Conservation (phyloP, 1,140 invertebrate species). For the Drosophila repletoides region DNA sequence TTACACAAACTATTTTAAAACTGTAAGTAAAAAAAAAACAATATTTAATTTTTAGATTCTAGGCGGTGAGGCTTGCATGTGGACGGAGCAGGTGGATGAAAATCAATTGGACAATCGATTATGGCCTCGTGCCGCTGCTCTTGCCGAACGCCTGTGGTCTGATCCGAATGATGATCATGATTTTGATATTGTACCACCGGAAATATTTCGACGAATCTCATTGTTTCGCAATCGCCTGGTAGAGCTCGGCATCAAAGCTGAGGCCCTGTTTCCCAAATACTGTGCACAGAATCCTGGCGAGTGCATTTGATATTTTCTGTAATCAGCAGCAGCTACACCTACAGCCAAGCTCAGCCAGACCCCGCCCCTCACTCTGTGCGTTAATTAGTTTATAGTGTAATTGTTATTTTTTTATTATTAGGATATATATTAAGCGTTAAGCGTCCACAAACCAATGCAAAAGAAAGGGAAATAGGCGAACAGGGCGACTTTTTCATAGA, state of each 20-base stretch:
- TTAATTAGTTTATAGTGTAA: conserved; percentile 76
- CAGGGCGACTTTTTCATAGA: conserved; percentile 8
- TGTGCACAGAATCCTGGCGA: conserved; percentile 86
- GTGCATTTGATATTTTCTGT: conserved; percentile 81
- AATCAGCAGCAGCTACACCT: conserved; percentile 31
- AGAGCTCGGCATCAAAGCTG: conserved; percentile 85
- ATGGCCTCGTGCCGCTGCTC: conserved; percentile 87
- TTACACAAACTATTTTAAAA: neutral
- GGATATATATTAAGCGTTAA: conserved; percentile 24
- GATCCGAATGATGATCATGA: conserved; percentile 80
- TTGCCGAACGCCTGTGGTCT: conserved; percentile 85
- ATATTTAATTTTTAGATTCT: conserved; percentile 78
- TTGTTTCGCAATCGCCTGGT: conserved; percentile 84
- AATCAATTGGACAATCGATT: conserved; percentile 86
- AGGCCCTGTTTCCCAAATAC: conserved; percentile 88
- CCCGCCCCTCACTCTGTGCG: conserved; percentile 31
- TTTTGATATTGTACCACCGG: conserved; percentile 69
- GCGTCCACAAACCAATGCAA: conserved; percentile 22
- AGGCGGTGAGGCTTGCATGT: conserved; percentile 88
- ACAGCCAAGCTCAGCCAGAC: conserved; percentile 1
- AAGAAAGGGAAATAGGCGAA: neutral
- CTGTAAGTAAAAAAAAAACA: neutral
- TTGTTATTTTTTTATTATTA: conserved; percentile 73
- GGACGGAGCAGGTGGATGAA: conserved; percentile 87
- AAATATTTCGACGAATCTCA: conserved; percentile 78